Percentiles rank a stretch among this genome's conserved stretches.
These are phyloP conservation scores for Panurus biarmicus DNA, from an alignment of 2,113 vertebrate genomes.

Conservation along the genomic window DNA sequence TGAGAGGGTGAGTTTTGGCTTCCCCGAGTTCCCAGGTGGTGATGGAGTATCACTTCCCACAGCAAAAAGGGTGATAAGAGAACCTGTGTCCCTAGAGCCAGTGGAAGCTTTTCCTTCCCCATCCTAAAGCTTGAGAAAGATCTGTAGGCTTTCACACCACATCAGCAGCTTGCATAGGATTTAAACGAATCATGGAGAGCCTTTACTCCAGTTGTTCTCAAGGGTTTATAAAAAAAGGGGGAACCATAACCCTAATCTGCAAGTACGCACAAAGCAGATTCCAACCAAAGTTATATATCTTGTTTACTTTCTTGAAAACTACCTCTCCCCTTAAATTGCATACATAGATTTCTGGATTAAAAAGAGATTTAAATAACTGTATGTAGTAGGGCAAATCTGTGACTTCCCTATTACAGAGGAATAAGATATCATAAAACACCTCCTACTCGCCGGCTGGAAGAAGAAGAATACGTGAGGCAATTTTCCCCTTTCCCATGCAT, in stretches of 20 bases:
- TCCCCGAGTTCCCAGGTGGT: neutral
- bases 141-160: neutral
- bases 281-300: neutral
- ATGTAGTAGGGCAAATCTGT: constrained; percentile 9
- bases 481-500: neutral
- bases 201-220: neutral
- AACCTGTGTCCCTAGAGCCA: neutral
- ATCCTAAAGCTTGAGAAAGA: neutral
- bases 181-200: neutral
- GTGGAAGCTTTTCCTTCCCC: neutral
- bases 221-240: neutral
- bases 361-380: neutral
- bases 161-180: neutral
- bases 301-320: neutral
- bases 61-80: neutral
- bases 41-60: neutral
- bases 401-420: constrained; percentile 36
- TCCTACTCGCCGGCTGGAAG: constrained; percentile 35
- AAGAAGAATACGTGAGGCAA: constrained; percentile 15
- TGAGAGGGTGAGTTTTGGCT: neutral
- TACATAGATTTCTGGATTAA: neutral
- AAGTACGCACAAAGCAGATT: neutral
- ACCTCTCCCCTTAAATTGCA: neutral
- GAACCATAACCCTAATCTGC: neutral
- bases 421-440: constrained; percentile 50